phyloP scores from a whole-genome alignment of 2,888 invertebrate genomes.

The Kryphioiulus occultus region DNA sequence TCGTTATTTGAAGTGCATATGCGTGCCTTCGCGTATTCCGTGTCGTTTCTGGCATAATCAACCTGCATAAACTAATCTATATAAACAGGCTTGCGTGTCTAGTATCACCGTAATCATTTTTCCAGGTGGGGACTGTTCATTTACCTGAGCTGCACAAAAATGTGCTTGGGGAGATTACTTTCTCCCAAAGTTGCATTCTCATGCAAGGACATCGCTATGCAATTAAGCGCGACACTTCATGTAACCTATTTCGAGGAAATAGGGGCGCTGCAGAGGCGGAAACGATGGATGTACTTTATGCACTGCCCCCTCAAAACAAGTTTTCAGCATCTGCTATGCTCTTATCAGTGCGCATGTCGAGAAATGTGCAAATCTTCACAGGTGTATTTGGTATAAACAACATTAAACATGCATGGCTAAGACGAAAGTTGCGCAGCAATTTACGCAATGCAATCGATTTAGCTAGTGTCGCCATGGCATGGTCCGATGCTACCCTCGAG shows the following conservation, averaged over 20 bases:
- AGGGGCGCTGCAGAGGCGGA: not conserved
- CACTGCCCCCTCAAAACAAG: no score
- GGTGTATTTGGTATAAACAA: no score
- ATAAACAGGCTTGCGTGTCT: not conserved
- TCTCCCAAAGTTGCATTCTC: not conserved
- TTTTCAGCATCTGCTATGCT: no score
- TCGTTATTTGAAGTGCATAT: not conserved
- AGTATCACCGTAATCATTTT: not conserved
- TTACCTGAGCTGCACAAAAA: not conserved
- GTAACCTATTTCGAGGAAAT: not conserved
- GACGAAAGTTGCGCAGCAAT: no score
- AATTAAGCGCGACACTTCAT: not conserved
- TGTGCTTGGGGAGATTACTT: not conserved
- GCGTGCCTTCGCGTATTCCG: not conserved
- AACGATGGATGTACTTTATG: not conserved
- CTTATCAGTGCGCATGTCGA: no score
- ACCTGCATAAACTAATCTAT: constrained; percentile 30
- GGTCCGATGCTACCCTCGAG: no score
- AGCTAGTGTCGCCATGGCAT: no score
- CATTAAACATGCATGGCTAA: no score
- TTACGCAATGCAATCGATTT: no score
- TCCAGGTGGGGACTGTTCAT: not conserved
- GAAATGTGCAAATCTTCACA: no score
- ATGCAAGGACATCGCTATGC: not conserved
- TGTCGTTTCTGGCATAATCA: not conserved